Conservation (phyloP, 2,888 invertebrate genomes). For the Melanotus villosus region DNA sequence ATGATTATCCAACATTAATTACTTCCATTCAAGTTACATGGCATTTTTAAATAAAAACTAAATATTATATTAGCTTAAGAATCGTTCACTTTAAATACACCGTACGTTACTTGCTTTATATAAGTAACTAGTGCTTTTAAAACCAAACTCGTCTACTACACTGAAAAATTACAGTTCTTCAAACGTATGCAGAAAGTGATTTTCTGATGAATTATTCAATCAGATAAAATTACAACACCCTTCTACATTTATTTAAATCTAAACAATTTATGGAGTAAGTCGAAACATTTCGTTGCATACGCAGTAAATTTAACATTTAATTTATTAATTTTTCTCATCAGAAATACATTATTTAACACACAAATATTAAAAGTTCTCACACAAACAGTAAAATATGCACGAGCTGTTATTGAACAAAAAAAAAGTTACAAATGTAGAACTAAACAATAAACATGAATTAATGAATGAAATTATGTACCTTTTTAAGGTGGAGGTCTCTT, state of each 20-base stretch:
- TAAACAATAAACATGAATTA: constrained; percentile 25
- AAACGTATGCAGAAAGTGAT: too few species aligned
- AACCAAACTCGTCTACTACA: not conserved
- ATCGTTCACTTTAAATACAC: not conserved
- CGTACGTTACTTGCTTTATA: too few species aligned
- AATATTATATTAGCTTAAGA: not conserved
- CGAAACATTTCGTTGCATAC: constrained; percentile 11
- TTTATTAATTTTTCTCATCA: constrained; percentile 30
- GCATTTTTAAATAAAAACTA: constrained; percentile 16
- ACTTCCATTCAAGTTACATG: not conserved
- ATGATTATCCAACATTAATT: constrained; percentile 3
- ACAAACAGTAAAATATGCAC: constrained; percentile 15
- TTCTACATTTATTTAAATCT: not conserved
- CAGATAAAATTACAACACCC: not conserved
- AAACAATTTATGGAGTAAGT: not conserved
- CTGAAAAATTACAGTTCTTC: not conserved
- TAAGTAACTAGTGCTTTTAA: too few species aligned
- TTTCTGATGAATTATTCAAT: too few species aligned
- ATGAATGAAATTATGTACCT: constrained; percentile 41
- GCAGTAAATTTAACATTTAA: not conserved
- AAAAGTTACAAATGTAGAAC: constrained; percentile 32
- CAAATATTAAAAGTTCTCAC: constrained; percentile 30
- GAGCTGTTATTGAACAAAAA: constrained; percentile 13
- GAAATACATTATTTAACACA: constrained; percentile 31
- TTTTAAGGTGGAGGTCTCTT: constrained; percentile 19